phyloP scores from a whole-genome alignment of 1,140 invertebrate species.

The Plectrocnemia conspersa region DNA sequence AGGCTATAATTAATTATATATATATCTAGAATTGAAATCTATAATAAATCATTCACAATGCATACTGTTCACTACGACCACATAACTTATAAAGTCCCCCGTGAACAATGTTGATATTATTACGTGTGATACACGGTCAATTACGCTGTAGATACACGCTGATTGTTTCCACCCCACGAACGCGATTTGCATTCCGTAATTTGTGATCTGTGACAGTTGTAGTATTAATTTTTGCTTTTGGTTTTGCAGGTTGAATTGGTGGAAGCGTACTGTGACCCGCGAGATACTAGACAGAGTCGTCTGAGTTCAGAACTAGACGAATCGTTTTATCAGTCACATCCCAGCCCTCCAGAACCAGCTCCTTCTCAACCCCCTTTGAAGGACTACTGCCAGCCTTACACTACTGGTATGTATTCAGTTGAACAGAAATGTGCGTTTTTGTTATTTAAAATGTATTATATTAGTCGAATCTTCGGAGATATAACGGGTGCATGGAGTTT shows the following conservation, averaged over 20 bases:
- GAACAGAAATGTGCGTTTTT: not conserved
- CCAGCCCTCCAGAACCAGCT: conserved; percentile 31
- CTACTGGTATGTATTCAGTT: conserved; percentile 44
- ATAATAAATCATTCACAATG: no score
- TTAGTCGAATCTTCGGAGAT: not conserved
- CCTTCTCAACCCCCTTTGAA: conserved; percentile 32
- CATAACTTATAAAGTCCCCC: no score
- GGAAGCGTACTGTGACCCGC: conserved; percentile 56
- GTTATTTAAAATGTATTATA: not conserved
- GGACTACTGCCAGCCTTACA: conserved; percentile 57
- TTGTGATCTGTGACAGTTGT: not conserved
- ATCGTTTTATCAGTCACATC: conserved; percentile 22
- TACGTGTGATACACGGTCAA: conserved; percentile 20
- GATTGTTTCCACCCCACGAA: conserved; percentile 3
- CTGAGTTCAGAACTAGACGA: conserved; percentile 42
- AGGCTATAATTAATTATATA: no score
- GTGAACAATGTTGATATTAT: conserved; percentile 8
- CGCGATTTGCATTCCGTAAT: not conserved
- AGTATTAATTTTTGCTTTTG: conserved; percentile 8
- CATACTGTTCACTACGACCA: no score
- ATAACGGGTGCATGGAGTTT: no score
- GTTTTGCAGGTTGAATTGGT: conserved; percentile 54
- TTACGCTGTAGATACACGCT: conserved; percentile 6
- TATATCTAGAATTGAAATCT: no score
- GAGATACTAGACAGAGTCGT: conserved; percentile 48